Base-by-base conservation (phyloP, 2,888 invertebrate genomes). In the Rambutsinella grinnellia region DNA sequence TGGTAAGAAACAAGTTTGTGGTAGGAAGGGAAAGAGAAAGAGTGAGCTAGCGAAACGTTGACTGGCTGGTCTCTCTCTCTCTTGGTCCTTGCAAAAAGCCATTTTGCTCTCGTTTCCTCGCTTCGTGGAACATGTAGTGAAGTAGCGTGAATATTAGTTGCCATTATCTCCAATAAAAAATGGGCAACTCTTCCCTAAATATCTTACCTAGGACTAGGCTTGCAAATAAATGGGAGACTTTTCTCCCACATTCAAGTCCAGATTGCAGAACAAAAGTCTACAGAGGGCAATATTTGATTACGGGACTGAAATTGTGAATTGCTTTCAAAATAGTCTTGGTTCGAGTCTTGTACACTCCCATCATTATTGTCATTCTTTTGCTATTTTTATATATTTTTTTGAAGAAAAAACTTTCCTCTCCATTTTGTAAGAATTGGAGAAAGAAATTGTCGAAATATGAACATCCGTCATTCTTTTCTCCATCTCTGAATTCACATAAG, bases 91-190 rank as follows among this genome's bases (percentile, higher is more conserved):
- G 21, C 21, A 17, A 13, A 13, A 53, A 21, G n/a, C 46, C 26
- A 44, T 61, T 36, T 36, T 57, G 57, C 28, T 21, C 21, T 63
- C 63, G 44, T 66, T 26, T 66, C 46, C 56, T n/a, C 56, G 66
- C 44, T 66, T 56, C 46, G 66, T 54, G 56, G 36, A 56, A 66
- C 54, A 27, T 66, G 67, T 66, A 56, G 54, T 67, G 36, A 36
- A 13, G 26, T 67, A 49, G 57, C 36, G 36, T 57, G 67, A 67
- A 67, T 66, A 66, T 66, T 66, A 66, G 51, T 66, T 56, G 66
- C 56, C 28, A 54, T 27, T 56, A 56, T 62, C 3, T 46, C 24
- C 46, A 66, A 66, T 66, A 66, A 66, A n/a, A 66, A 66, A 53
- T 36, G 36, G 36, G 13, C n/a, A n/a, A n/a, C n/a, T n/a, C n/a